A percentile compares a stretch with the other conserved stretches of the same genome.
Conservation (phyloP, 2,888 invertebrate species). For the Leptinotarsa juncta region DNA sequence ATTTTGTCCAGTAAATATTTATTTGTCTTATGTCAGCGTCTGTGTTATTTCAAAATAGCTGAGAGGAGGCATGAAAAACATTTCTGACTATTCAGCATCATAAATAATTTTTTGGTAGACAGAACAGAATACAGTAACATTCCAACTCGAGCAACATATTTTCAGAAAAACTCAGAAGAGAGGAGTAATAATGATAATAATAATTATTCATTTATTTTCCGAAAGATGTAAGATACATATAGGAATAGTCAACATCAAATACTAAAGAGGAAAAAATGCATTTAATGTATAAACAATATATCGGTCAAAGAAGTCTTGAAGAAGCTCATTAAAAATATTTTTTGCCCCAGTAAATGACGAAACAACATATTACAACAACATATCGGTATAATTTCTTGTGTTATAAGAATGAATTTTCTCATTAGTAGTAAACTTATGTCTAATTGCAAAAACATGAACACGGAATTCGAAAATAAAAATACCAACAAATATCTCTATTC, state of each 20-base stretch:
- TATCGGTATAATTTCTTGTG: neutral
- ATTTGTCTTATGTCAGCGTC: neutral
- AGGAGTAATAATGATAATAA: too few species aligned
- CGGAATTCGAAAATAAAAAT: neutral
- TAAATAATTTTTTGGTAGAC: conserved; percentile 3
- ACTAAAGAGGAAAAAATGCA: too few species aligned
- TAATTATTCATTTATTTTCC: too few species aligned
- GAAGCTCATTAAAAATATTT: too few species aligned
- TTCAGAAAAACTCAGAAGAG: neutral
- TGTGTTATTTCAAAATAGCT: conserved; percentile 13
- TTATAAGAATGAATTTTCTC: neutral
- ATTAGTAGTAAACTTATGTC: neutral
- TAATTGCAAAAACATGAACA: neutral
- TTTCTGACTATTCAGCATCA: neutral
- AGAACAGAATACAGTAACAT: neutral
- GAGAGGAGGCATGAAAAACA: conserved; percentile 3
- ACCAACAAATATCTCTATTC: neutral
- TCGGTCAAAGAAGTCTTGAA: too few species aligned
- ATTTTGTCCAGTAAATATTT: conserved; percentile 5
- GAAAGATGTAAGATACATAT: too few species aligned
- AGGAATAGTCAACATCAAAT: too few species aligned
- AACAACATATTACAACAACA: too few species aligned
- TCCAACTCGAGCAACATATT: neutral
- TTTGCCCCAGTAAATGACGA: too few species aligned
- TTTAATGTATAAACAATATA: too few species aligned